Evolutionary conservation across 2,113 vertebrate genomes (phyloP).

Genomic region (Melospiza georgiana): DNA sequence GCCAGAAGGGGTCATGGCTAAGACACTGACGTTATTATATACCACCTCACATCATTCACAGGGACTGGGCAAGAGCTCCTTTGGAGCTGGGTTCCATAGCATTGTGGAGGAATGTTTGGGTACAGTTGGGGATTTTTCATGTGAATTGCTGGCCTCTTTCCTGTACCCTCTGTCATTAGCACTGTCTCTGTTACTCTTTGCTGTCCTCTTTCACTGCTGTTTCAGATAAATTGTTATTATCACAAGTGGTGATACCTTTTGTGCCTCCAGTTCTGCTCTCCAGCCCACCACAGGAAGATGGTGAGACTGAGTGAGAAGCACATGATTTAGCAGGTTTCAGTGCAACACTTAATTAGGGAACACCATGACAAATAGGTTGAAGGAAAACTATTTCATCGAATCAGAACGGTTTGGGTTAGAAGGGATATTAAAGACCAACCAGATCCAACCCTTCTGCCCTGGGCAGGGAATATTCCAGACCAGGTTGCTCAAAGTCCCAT

Average conservation of each 20-base stretch:
- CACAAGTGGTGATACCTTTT: background rate
- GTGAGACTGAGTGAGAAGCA: too few relatives aligned
- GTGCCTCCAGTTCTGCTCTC: background rate
- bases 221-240: background rate
- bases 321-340: background rate
- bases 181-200: background rate
- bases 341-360: background rate
- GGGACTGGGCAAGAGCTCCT: too few relatives aligned
- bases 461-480: background rate
- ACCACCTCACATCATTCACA: background rate
- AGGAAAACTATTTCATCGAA: background rate
- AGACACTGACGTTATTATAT: background rate
- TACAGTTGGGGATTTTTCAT: background rate
- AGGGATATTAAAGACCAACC: background rate
- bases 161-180: too few relatives aligned
- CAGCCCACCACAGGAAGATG: background rate
- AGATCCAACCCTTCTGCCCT: background rate
- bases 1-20: background rate
- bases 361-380: background rate
- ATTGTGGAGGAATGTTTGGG: background rate
- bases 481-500: background rate
- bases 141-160: background rate
- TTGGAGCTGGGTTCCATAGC: rapidly evolving
- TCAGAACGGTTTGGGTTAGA: background rate
- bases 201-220: background rate